Evolutionary conservation across 1,140 invertebrate genomes (phyloP).

Genomic region (Pectinophora gossypiella): DNA sequence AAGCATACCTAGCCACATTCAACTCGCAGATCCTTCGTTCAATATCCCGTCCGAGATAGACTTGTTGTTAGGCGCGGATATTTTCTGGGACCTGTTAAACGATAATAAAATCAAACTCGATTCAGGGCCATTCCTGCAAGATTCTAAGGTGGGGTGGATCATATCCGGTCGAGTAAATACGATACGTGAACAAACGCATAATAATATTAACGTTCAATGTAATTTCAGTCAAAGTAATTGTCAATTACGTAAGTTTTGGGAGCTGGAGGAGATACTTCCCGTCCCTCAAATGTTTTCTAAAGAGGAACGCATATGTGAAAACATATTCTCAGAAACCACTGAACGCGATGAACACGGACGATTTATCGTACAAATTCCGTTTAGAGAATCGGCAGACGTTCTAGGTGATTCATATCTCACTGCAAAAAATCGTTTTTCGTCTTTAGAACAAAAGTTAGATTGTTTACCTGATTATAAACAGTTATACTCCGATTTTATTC

Average conservation of each 20-base stretch:
- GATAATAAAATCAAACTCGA: neutral
- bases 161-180: slow-evolving; percentile 1
- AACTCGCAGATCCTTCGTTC: slow-evolving; percentile 5
- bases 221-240: neutral
- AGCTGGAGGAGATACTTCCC: neutral
- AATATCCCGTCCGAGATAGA: slow-evolving; percentile 6
- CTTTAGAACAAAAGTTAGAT: neutral
- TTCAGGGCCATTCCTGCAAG: neutral
- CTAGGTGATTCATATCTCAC: neutral
- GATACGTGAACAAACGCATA: neutral
- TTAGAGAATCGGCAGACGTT: slow-evolving; percentile 1
- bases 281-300: neutral
- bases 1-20: slow-evolving; percentile 2
- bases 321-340: slow-evolving; percentile 24
- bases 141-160: slow-evolving; percentile 9
- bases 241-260: slow-evolving; percentile 3
- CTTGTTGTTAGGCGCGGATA: slow-evolving; percentile 7
- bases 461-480: neutral
- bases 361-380: slow-evolving; percentile 20
- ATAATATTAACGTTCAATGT: neutral
- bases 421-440: neutral
- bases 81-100: slow-evolving; percentile 7
- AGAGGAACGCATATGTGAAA: slow-evolving; percentile 28
- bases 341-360: slow-evolving; percentile 20
- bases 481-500: neutral